Percentiles rank a stretch among this genome's conserved stretches.
phyloP scores from a whole-genome alignment of 2,888 invertebrate species.

The Platynereis dumerilii region DNA sequence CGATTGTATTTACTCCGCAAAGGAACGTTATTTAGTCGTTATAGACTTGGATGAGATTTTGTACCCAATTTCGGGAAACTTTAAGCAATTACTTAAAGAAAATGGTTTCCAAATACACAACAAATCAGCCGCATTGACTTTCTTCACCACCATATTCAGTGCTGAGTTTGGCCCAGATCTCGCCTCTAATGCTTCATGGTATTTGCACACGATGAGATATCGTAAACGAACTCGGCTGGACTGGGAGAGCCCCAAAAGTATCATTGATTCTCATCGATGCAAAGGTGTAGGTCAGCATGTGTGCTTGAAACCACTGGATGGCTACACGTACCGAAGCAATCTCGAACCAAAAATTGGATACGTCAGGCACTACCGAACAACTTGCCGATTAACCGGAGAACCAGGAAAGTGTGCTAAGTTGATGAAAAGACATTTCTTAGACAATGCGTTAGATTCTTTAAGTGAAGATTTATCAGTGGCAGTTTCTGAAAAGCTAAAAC shows the following conservation, averaged over 20 bases:
- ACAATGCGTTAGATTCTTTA: no score
- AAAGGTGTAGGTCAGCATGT: conserved; percentile 11
- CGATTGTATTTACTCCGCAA: conserved; percentile 15
- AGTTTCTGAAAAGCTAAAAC: no score
- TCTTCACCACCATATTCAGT: conserved; percentile 15
- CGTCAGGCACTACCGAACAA: conserved; percentile 14
- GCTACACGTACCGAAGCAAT: not conserved
- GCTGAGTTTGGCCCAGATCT: conserved; percentile 6
- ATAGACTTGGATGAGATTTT: conserved; percentile 22
- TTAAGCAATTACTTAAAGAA: not conserved
- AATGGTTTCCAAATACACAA: not conserved
- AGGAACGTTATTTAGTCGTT: not conserved
- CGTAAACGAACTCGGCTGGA: conserved; percentile 13
- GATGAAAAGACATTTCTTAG: not conserved
- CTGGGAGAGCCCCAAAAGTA: conserved; percentile 22
- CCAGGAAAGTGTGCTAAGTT: conserved; percentile 18
- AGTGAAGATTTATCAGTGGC: no score
- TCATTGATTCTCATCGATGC: not conserved
- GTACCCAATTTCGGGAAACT: not conserved
- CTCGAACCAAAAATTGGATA: conserved; percentile 2
- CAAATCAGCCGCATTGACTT: not conserved
- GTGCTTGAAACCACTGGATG: not conserved
- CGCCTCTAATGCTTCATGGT: not conserved
- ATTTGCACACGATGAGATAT: conserved; percentile 15
- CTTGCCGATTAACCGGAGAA: conserved; percentile 21